Evolutionary conservation across 2,113 vertebrate genomes (phyloP), one percentile per base, ranked within the genome.

Genomic region (Zosterops lateralis): DNA sequence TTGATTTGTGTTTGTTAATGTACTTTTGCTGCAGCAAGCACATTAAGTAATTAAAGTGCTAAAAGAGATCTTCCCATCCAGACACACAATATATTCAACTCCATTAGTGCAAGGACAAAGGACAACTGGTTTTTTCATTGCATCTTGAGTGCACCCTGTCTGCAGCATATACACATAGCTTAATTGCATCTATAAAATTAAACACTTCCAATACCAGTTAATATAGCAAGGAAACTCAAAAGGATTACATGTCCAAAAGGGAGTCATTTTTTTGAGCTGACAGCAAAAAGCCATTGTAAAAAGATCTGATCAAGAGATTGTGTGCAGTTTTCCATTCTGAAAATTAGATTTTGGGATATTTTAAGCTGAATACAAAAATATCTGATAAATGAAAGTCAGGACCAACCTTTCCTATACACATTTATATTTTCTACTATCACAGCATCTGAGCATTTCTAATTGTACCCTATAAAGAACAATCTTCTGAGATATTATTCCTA

Each of bases 1-100:
- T 87, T 90, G 95, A 95, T 93, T 86, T 85, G 65, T 65, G 76
- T 92, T 96, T 93, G 79, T 83, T 93, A 96, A 95, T 64, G 83
- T 65, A 87, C 64, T 93, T 79, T 56, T 56, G 72, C 68, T 86
- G 85, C 79, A 92, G 61, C 28, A 60, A 93, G 79, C 29, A 58
- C 81, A 92, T 93, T 95, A 95, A 91, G 81, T 92, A 95, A 97
- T 95, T 96, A 80, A 97, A 96, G 56, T 65, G 31, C 80, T 94
- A 40, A 91, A 95, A 84, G 38, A 85, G 54, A 36, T 89, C 84
- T 84, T 84, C 75, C 65, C 18, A 81, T 89, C 61, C 50, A 91
- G 91, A 62, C 45, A 78, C 36, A 86, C 31, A 71, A 51, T 85
- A 80, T 58, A 67, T 67, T 77, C 64, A 90, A 81, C 60, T 89